Percentiles rank a stretch among this genome's conserved stretches.
Evolutionary conservation across 2,888 invertebrate genomes (phyloP).

Genomic region (Acleris laterana): DNA sequence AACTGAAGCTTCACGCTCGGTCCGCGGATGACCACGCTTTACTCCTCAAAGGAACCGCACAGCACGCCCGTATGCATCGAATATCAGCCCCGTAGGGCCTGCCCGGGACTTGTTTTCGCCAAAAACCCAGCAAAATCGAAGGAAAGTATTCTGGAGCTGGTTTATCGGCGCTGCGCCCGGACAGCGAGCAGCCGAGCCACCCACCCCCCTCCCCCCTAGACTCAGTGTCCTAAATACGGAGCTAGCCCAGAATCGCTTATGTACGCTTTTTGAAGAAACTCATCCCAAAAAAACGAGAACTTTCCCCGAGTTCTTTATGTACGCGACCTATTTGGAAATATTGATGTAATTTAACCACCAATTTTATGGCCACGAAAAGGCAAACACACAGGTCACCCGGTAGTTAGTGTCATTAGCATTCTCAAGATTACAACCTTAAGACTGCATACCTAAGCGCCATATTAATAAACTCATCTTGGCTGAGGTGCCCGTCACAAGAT

Average conservation of each 20-base stretch:
- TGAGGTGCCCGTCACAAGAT: too few species aligned
- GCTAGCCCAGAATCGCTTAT: constrained; percentile 17
- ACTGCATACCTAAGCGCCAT: background rate
- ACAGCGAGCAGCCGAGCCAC: background rate
- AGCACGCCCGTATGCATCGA: too few species aligned
- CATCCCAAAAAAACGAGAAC: constrained; percentile 3
- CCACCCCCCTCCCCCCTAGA: constrained; percentile 14
- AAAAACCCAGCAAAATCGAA: constrained; percentile 1
- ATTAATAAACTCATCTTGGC: too few species aligned
- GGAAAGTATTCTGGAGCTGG: constrained; percentile 10
- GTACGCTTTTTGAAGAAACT: constrained; percentile 15
- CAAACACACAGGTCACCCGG: too few species aligned
- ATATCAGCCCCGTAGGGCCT: too few species aligned
- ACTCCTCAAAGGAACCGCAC: too few species aligned
- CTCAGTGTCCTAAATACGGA: constrained; percentile 32
- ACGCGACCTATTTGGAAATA: background rate
- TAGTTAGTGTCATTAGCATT: too few species aligned
- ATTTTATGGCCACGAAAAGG: too few species aligned
- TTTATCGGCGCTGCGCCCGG: constrained; percentile 20
- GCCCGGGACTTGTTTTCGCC: background rate
- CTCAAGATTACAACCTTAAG: background rate
- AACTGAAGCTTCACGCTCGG: too few species aligned
- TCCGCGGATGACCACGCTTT: too few species aligned
- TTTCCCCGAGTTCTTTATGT: background rate
- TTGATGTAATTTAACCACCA: background rate